These are phyloP conservation scores for Aradophagus sp. DNA, from an alignment of 1,140 invertebrate species.

Conservation along the genomic window DNA sequence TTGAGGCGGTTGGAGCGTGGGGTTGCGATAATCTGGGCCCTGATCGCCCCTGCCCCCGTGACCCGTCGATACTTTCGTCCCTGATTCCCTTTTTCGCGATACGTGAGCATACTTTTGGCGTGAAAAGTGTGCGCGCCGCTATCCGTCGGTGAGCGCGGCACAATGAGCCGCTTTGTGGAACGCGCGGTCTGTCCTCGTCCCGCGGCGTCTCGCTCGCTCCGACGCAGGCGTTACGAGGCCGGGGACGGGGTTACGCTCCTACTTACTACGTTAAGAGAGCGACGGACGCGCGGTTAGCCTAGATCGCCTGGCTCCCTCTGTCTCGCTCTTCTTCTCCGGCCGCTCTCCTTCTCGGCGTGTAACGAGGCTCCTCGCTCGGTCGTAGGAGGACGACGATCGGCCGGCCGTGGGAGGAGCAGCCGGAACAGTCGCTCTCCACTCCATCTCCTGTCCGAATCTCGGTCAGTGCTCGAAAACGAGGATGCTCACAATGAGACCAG, in stretches of 20 bases:
- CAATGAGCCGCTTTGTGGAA: slow-evolving; percentile 42
- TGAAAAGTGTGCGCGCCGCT: slow-evolving; percentile 28
- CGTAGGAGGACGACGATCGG: slow-evolving; percentile 35
- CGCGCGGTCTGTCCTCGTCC: too few species aligned
- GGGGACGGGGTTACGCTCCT: slow-evolving; percentile 43
- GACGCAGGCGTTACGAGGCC: slow-evolving; percentile 49
- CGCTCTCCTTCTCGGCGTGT: background rate
- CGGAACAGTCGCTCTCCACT: slow-evolving; percentile 39
- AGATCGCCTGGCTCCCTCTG: too few species aligned
- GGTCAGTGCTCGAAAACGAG: slow-evolving; percentile 47
- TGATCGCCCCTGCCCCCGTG: slow-evolving; percentile 41
- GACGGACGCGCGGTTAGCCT: slow-evolving; percentile 45
- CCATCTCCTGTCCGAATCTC: slow-evolving; percentile 46
- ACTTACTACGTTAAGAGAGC: slow-evolving; percentile 51
- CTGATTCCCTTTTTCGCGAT: slow-evolving; percentile 42
- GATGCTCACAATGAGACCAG: slow-evolving; percentile 39
- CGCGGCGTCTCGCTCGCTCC: slow-evolving; percentile 15
- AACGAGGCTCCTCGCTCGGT: slow-evolving; percentile 6
- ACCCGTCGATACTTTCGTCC: slow-evolving; percentile 39
- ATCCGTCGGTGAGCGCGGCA: slow-evolving; percentile 23
- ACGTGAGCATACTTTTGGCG: slow-evolving; percentile 48
- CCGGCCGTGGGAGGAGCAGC: slow-evolving; percentile 44
- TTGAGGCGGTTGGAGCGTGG: background rate
- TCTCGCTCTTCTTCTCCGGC: too few species aligned
- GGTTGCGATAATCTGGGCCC: slow-evolving; percentile 25